Evolutionary conservation across 1,140 invertebrate species (phyloP).

Genomic region (Pogonognathellus flavescens): DNA sequence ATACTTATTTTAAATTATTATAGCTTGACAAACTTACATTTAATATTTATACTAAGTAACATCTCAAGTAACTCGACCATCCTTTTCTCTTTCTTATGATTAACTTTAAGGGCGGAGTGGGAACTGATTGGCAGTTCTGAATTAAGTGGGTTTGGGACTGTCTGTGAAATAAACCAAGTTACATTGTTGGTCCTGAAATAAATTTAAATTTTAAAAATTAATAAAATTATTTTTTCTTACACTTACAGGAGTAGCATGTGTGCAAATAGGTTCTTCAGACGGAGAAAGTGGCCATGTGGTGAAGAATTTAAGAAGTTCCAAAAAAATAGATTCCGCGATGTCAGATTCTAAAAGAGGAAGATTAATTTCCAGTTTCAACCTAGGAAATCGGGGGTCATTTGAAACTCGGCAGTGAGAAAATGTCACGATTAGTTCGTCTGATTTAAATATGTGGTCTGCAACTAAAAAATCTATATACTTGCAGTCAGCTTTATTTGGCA

Average conservation of each 20-base stretch:
- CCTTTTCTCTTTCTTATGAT: slow-evolving; percentile 61
- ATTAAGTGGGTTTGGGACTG: slow-evolving; percentile 68
- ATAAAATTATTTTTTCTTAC: too few relatives aligned
- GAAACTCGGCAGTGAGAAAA: slow-evolving; percentile 88
- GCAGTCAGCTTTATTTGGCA: slow-evolving; percentile 74
- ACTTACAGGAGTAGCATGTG: slow-evolving; percentile 68
- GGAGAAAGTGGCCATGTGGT: slow-evolving; percentile 79
- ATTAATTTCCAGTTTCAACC: slow-evolving; percentile 76
- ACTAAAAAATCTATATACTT: slow-evolving; percentile 70
- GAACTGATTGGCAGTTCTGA: slow-evolving; percentile 64
- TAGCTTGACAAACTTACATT: slow-evolving; percentile 74
- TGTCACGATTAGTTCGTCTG: slow-evolving; percentile 84
- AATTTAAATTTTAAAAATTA: too few relatives aligned
- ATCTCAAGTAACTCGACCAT: slow-evolving; percentile 81
- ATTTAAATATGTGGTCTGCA: slow-evolving; percentile 72
- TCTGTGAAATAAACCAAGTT: slow-evolving; percentile 16
- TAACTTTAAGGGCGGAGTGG: slow-evolving; percentile 54
- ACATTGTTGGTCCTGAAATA: too few relatives aligned
- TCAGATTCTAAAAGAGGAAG: slow-evolving; percentile 67
- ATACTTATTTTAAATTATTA: too few relatives aligned
- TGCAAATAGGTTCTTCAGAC: slow-evolving; percentile 67
- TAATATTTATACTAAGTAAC: slow-evolving; percentile 83
- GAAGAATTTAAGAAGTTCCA: slow-evolving; percentile 72
- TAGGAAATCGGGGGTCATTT: slow-evolving; percentile 90
- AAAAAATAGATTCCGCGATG: slow-evolving; percentile 72